phyloP scores from a whole-genome alignment of 2,113 vertebrate genomes.

The Hemiscyllium ocellatum region DNA sequence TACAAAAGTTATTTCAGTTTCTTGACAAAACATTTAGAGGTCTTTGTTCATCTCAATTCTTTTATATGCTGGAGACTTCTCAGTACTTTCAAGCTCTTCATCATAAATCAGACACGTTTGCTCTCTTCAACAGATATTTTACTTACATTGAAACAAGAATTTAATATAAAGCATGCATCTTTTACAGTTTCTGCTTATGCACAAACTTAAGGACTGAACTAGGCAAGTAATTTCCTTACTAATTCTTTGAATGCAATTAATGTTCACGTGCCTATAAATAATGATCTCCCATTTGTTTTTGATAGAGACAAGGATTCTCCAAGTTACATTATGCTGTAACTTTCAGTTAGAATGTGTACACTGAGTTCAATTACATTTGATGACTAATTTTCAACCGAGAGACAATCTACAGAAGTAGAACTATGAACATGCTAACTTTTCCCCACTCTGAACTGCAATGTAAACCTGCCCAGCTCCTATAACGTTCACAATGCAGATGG shows the following conservation, averaged over 20 bases:
- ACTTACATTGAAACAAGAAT: not conserved
- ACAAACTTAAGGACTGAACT: not conserved
- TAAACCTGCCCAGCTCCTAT: not conserved
- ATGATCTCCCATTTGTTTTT: not conserved
- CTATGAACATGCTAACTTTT: not conserved
- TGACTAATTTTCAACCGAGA: not conserved
- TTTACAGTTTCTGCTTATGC: not conserved
- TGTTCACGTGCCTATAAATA: not conserved
- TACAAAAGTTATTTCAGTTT: not conserved
- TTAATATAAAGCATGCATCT: not conserved
- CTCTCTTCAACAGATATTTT: not conserved
- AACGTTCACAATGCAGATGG: not conserved
- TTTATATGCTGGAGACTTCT: not conserved
- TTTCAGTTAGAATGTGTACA: not conserved
- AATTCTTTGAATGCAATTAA: not conserved
- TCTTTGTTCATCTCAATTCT: not conserved
- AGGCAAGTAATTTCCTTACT: not conserved
- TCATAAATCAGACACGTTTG: not conserved
- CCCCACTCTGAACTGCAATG: not conserved
- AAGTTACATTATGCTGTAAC: not conserved
- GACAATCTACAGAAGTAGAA: not conserved
- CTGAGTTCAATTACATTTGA: not conserved
- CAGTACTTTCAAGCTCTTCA: not conserved
- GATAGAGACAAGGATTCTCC: not conserved
- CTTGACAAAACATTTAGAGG: not conserved